phyloP scores from a whole-genome alignment of 1,140 invertebrate species.

The Cheumatopsyche charites region DNA sequence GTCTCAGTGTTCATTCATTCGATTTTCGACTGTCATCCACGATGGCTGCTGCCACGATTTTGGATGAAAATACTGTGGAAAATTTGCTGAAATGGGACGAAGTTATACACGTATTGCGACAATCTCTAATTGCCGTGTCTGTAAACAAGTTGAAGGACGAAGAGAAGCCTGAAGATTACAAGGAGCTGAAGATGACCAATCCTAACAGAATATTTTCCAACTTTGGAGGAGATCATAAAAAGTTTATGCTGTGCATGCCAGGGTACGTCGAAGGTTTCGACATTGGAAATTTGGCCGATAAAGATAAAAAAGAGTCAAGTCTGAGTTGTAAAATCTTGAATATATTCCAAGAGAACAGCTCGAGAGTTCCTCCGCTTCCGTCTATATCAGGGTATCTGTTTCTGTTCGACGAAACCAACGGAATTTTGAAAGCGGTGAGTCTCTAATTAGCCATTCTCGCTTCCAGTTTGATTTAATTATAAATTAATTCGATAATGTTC shows the following conservation, averaged over 20 bases:
- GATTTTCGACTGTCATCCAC: background rate
- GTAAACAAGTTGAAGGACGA: constrained; percentile 11
- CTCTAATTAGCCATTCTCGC: background rate
- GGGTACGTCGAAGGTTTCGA: constrained; percentile 52
- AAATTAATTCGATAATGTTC: constrained; percentile 31
- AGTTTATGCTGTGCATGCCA: constrained; percentile 54
- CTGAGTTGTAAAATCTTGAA: constrained; percentile 57
- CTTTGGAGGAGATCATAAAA: constrained; percentile 31
- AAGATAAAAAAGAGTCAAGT: constrained; percentile 44
- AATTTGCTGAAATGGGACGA: constrained; percentile 36
- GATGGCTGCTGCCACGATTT: constrained; percentile 2
- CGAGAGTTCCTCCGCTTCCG: constrained; percentile 49
- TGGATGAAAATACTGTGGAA: constrained; percentile 36
- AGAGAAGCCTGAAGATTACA: constrained; percentile 14
- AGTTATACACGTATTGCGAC: constrained; percentile 28
- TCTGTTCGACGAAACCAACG: constrained; percentile 54
- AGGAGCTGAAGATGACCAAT: constrained; percentile 40
- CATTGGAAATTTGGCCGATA: background rate
- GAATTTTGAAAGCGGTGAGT: constrained; percentile 52
- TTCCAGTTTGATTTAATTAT: constrained; percentile 2
- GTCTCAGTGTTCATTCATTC: background rate
- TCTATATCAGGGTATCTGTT: constrained; percentile 53
- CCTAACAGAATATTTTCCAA: constrained; percentile 47
- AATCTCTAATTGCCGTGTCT: constrained; percentile 41
- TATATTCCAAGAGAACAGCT: constrained; percentile 51